Base-by-base conservation (phyloP, 2,113 vertebrate species). In the Furnarius figulus region DNA sequence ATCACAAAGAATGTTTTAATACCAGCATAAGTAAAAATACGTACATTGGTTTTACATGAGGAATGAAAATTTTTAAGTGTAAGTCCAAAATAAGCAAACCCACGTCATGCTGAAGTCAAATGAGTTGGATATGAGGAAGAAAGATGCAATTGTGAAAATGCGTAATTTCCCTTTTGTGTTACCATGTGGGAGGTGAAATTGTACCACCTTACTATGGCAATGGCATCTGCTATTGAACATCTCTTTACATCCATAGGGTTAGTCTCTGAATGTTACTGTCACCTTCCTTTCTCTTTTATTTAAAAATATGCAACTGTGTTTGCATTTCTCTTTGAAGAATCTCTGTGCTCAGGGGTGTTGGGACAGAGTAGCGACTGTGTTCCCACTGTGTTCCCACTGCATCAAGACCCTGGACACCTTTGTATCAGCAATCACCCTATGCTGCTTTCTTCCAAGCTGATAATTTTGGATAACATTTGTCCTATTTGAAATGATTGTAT, bases 371-470 rank as follows among this genome's bases (percentile, higher is more conserved):
- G 18, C 20, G 0, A 0, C 22, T 58, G 28, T 66, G 5, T 14
- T 90, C 37, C 42, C 3, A 6, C 40, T 58, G 28, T 66, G 5
- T 14, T 90, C 37, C 37, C 3, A 47, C 12, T 1, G 1, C 33
- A 40, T 1, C 0, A 0, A 61, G 58, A 56, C 27, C 30, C 55
- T 0, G 1, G 42, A 83, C 33, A 52, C 8, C 8, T 24, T 70
- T 70, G 49, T 24, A 47, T 23, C 21, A 68, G 35, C 8, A 42
- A 14, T 66, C 63, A 40, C 22, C 8, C 7, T 2, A 0, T 14
- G 11, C 50, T 89, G 35, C 44, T 91, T 65, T 81, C 47, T n/a
- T 23, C 42, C 12, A 82, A 0, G 25, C 5, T 59, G 47, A 79
- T 46, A 44, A 35, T 53, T 85, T 81, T 30, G 28, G 28, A 7